These are phyloP conservation scores for Chaunax sp. DNA, from an alignment of 2,797 vertebrate species.

Conservation along the genomic window DNA sequence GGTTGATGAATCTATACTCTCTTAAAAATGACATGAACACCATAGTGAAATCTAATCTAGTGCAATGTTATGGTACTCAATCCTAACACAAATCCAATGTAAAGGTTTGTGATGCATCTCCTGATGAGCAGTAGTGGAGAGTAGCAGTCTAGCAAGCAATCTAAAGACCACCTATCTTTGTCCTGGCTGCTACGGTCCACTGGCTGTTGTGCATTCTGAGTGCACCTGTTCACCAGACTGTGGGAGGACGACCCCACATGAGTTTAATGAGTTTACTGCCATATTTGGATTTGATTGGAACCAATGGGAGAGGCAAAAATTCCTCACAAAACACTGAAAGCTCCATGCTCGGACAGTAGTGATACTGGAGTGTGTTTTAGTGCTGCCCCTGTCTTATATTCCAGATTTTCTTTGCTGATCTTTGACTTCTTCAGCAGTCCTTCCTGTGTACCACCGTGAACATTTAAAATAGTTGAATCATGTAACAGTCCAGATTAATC, in stretches of 20 bases:
- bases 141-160: slow-evolving; percentile 27
- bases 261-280: too few species aligned
- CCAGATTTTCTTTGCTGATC: too few species aligned
- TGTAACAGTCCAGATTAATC: neutral
- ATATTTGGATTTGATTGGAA: too few species aligned
- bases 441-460: too few species aligned
- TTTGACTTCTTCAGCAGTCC: neutral
- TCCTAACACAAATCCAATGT: too few species aligned
- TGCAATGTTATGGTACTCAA: neutral
- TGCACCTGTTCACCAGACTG: slow-evolving; percentile 52
- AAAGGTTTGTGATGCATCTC: too few species aligned
- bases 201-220: too few species aligned
- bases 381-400: neutral
- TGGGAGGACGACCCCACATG: too few species aligned
- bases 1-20: too few species aligned
- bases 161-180: slow-evolving; percentile 42
- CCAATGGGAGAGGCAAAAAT: neutral
- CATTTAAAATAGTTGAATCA: too few species aligned
- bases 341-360: neutral
- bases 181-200: slow-evolving; percentile 19
- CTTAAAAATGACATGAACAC: too few species aligned
- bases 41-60: neutral
- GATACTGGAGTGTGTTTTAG: neutral
- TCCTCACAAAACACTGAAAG: neutral
- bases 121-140: slow-evolving; percentile 5